Base-by-base conservation (phyloP, 2,888 invertebrate genomes). In the Trichopoda pennipes region DNA sequence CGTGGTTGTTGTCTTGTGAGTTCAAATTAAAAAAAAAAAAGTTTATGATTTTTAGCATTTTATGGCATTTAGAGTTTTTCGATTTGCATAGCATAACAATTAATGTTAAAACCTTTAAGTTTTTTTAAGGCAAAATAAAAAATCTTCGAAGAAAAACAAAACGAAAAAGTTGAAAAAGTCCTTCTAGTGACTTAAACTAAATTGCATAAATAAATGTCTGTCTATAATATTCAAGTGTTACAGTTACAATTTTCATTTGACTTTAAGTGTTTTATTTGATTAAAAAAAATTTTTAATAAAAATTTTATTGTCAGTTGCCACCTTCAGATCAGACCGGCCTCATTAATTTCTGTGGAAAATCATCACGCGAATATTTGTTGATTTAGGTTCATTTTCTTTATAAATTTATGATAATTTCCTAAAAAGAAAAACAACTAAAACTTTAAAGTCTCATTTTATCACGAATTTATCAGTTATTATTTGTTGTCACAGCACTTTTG, bases 351-450 rank as follows among this genome's bases (percentile, higher is more conserved):
- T 82, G 64, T 68, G 55, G 70, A 77, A 84, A 82, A 84, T 85
- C 79, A 76, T 79, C 77, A 79, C 75, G 72, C 63, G 86, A 84
- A 84, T 86, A 86, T 86, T 77, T 89, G 89, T 89, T 89, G 89
- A 89, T 88, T 89, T 89, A 89, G 89, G 89, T 87, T 89, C 88
- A 87, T 87, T 87, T 89, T 87, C 87, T 87, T 88, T 88, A 88
- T 87, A 32, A 89, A 89, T 89, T 89, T 89, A 89, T 89, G 89
- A 88, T 89, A 89, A 89, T 89, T 82, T 88, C 85, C 84, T 86
- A 87, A 85, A 88, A 89, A 89, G 88, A 88, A 85, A 88, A 89
- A 89, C 88, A 88, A 85, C 79, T 12, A 28, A 83, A 86, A 44
- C 55, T 61, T 60, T 61, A 16, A 60, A 58, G 69, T 21, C 53